Evolutionary conservation across 2,797 vertebrate genomes (phyloP).

Genomic region (Pygocentrus nattereri): DNA sequence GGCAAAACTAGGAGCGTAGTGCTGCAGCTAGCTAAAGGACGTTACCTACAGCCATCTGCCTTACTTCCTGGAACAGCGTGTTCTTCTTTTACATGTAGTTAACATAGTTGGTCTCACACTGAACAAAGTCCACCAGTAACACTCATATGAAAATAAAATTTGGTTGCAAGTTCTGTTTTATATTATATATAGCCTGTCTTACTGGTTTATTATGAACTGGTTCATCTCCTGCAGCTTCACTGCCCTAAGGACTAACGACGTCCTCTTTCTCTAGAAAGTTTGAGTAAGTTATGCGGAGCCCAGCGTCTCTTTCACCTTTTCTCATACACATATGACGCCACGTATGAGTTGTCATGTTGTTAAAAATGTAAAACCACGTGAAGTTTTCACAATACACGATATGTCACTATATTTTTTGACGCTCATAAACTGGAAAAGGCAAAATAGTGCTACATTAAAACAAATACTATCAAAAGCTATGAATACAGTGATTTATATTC

Average conservation of each 20-base stretch:
- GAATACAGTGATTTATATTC: too few species aligned
- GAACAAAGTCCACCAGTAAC: background rate
- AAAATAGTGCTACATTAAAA: too few species aligned
- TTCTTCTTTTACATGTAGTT: constrained; percentile 16
- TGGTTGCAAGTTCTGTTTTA: background rate
- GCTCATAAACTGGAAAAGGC: too few species aligned
- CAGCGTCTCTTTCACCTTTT: too few species aligned
- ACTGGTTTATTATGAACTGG: background rate
- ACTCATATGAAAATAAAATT: background rate
- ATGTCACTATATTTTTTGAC: too few species aligned
- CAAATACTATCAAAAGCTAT: too few species aligned
- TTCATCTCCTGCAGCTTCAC: background rate
- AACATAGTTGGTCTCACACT: background rate
- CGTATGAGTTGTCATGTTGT: too few species aligned
- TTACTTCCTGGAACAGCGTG: constrained; percentile 58
- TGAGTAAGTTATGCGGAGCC: too few species aligned
- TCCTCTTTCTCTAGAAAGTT: background rate
- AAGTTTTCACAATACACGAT: too few species aligned
- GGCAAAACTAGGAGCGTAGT: background rate
- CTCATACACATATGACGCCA: too few species aligned
- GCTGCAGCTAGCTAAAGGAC: constrained; percentile 7
- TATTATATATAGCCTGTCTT: background rate
- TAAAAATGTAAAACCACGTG: too few species aligned
- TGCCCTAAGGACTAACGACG: background rate
- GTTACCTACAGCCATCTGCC: background rate